Conservation (phyloP, 2,797 vertebrate species). For the Alca torda region DNA sequence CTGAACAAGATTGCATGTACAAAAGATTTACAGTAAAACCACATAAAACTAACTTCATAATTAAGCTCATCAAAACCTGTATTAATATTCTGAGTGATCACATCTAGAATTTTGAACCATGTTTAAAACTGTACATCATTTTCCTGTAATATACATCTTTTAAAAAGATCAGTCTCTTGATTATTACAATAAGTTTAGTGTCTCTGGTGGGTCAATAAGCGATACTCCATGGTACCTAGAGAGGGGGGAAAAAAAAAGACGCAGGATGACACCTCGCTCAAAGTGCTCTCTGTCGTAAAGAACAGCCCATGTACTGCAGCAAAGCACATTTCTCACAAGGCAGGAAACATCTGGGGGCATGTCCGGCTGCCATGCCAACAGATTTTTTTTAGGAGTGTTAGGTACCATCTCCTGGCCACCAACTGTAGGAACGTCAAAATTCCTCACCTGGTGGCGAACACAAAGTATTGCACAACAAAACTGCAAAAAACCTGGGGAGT, state of each 20-base stretch:
- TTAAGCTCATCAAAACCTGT: conserved; percentile 52
- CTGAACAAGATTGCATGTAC: conserved; percentile 76
- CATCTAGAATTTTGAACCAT: conserved; percentile 38
- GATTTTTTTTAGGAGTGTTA: neutral
- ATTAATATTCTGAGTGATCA: conserved; percentile 55
- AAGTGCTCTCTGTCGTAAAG: neutral
- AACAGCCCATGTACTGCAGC: neutral
- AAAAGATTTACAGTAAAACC: conserved; percentile 82
- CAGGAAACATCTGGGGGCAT: neutral
- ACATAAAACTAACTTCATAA: conserved; percentile 73
- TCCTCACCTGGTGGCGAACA: neutral
- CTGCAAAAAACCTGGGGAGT: neutral
- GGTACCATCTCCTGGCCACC: neutral
- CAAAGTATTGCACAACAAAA: neutral
- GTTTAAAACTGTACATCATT: conserved; percentile 77
- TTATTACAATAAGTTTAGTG: conserved; percentile 78
- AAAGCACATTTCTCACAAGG: neutral
- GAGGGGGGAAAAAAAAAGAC: neutral
- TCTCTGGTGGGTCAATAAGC: conserved; percentile 84
- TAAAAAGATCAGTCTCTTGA: conserved; percentile 64
- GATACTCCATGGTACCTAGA: conserved; percentile 90
- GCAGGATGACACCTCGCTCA: neutral
- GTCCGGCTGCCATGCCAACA: neutral
- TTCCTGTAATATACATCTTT: conserved; percentile 62
- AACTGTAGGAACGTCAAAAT: neutral